Percentiles rank a stretch among this genome's conserved stretches.
phyloP scores from a whole-genome alignment of 2,888 invertebrate species.

The Leptopilina myrica region DNA sequence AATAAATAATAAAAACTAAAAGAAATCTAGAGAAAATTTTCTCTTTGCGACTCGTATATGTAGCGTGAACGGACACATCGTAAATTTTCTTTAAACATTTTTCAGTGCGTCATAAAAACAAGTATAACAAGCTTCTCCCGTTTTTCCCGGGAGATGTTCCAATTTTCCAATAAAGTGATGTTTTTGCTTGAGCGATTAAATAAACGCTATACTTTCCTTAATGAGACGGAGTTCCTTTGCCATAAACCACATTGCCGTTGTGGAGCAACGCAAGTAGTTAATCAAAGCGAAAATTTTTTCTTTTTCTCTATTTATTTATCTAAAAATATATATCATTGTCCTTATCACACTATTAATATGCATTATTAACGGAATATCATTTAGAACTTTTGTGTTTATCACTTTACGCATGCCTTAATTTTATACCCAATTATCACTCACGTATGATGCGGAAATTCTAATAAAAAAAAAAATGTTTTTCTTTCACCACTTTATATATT shows the following conservation, averaged over 20 bases:
- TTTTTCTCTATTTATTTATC: not conserved
- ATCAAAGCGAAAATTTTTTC: slow-evolving; percentile 25
- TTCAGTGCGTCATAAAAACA: not conserved
- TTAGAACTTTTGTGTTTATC: no score
- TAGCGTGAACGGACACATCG: not conserved
- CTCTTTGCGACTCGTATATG: not conserved
- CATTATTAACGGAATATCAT: not conserved
- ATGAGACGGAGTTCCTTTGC: slow-evolving; percentile 21
- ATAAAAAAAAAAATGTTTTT: not conserved
- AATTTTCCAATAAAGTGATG: slow-evolving; percentile 9
- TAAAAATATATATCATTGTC: not conserved
- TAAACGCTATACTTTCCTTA: slow-evolving; percentile 34
- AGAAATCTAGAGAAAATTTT: not conserved
- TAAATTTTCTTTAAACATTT: slow-evolving; percentile 7
- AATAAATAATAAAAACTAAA: no score
- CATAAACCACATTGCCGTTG: slow-evolving; percentile 33
- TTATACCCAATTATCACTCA: not conserved
- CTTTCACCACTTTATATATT: no score
- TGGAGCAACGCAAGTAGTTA: slow-evolving; percentile 14
- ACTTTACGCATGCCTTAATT: no score
- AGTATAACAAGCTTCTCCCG: not conserved
- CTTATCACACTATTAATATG: not conserved
- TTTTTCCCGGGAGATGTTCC: slow-evolving; percentile 17
- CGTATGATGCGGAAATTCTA: not conserved
- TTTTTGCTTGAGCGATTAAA: slow-evolving; percentile 30